Percentiles rank a stretch among this genome's conserved stretches.
These are phyloP conservation scores for Balearica regulorum DNA, from an alignment of 2,797 vertebrate genomes.

Conservation along the genomic window DNA sequence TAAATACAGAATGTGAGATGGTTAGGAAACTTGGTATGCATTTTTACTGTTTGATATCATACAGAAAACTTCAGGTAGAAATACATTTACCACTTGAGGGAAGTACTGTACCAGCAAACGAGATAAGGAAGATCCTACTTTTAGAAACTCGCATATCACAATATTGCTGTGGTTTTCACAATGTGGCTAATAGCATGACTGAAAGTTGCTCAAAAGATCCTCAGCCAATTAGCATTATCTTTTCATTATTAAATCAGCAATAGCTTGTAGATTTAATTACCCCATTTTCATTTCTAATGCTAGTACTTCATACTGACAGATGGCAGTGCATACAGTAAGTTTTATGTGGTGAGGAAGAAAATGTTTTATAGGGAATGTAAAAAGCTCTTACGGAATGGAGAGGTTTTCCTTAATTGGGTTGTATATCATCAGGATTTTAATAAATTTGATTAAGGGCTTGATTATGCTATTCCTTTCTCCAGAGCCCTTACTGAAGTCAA, in stretches of 20 bases:
- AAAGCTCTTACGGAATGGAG: slow-evolving; percentile 22
- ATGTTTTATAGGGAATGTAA: slow-evolving; percentile 55
- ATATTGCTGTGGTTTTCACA: background rate
- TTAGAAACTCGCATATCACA: background rate
- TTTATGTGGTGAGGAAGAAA: slow-evolving; percentile 40
- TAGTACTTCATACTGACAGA: background rate
- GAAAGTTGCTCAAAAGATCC: background rate
- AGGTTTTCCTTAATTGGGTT: slow-evolving; percentile 44
- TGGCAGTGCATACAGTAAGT: background rate
- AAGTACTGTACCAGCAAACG: background rate
- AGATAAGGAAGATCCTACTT: background rate
- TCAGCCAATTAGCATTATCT: slow-evolving; percentile 21
- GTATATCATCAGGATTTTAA: slow-evolving; percentile 49
- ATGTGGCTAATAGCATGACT: background rate
- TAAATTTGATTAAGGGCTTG: slow-evolving; percentile 17
- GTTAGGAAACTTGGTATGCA: background rate
- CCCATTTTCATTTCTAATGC: slow-evolving; percentile 15
- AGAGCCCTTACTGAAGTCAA: background rate
- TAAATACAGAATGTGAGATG: background rate
- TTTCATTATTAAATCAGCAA: slow-evolving; percentile 28
- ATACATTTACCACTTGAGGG: background rate
- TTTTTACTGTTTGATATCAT: background rate
- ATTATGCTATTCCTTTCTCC: background rate
- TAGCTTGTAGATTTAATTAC: slow-evolving; percentile 18
- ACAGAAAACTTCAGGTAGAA: background rate